Percentiles rank a stretch among this genome's conserved stretches.
phyloP scores from a whole-genome alignment of 2,113 vertebrate species.

The Acinonyx jubatus region DNA sequence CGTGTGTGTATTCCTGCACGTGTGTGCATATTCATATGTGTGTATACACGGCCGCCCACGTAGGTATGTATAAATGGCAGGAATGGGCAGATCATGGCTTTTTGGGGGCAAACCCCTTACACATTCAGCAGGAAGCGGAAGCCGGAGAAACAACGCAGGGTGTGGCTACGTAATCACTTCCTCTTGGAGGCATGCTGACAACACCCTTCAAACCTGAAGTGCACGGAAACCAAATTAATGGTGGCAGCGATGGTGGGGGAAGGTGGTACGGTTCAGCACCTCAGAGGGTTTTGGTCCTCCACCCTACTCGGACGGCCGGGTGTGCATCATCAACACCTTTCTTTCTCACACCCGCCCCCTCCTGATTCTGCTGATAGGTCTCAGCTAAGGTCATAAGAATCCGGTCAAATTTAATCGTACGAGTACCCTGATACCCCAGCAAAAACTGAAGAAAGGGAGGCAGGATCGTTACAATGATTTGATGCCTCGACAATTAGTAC shows the following conservation, averaged over 20 bases:
- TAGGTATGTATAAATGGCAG: background rate
- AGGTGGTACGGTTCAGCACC: background rate
- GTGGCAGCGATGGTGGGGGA: no score
- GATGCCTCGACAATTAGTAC: background rate
- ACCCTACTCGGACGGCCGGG: no score
- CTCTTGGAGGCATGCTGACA: background rate
- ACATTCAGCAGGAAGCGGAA: background rate
- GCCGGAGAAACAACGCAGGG: background rate
- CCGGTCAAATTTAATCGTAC: background rate
- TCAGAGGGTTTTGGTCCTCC: background rate
- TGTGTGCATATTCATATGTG: background rate
- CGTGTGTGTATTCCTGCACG: accelerated
- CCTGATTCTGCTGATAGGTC: background rate
- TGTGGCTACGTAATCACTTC: background rate
- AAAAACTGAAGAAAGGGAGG: background rate
- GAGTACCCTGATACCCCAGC: background rate
- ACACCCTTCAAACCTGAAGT: background rate
- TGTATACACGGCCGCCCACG: background rate
- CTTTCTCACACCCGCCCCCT: background rate
- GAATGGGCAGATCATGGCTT: background rate
- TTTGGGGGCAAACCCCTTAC: background rate
- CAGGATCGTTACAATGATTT: background rate
- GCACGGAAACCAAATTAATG: background rate
- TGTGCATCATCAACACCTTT: background rate
- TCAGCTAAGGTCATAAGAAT: background rate